Conservation (phyloP, 2,888 invertebrate species). For the Entomobrya proxima region DNA sequence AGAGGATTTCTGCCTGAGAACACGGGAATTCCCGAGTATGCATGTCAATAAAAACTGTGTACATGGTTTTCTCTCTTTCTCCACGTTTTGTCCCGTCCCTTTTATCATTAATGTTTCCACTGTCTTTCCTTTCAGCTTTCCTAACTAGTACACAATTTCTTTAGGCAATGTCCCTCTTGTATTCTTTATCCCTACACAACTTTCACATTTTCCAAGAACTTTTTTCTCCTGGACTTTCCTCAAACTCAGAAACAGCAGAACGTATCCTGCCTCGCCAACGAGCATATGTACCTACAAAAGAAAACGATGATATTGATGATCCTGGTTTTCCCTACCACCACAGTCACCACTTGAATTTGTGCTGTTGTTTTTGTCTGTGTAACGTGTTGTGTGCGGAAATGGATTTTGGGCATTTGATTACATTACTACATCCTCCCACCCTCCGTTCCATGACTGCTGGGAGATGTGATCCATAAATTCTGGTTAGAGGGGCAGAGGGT, state of each 20-base stretch:
- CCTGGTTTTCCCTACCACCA: background rate
- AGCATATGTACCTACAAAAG: background rate
- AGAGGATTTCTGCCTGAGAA: constrained; percentile 33
- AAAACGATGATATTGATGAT: constrained; percentile 16
- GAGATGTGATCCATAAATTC: background rate
- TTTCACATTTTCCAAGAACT: constrained; percentile 9
- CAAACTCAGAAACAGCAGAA: constrained; percentile 18
- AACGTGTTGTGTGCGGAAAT: constrained; percentile 2
- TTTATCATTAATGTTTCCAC: constrained; percentile 20
- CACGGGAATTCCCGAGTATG: constrained; percentile 63
- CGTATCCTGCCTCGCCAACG: background rate
- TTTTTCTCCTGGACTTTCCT: constrained; percentile 26
- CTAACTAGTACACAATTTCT: background rate
- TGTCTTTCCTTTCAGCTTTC: background rate
- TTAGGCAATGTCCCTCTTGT: background rate
- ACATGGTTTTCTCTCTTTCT: background rate
- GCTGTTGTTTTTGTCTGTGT: too few species aligned
- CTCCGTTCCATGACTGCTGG: background rate
- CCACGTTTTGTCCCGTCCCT: constrained; percentile 30
- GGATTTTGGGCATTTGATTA: constrained; percentile 24
- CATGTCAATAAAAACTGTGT: constrained; percentile 44
- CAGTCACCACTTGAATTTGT: background rate
- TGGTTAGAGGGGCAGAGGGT: background rate
- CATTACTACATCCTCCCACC: background rate
- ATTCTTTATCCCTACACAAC: background rate